A percentile compares a stretch with the other conserved stretches of the same genome.
phyloP scores from a whole-genome alignment of 2,888 invertebrate genomes.

The Incurvaria masculella region DNA sequence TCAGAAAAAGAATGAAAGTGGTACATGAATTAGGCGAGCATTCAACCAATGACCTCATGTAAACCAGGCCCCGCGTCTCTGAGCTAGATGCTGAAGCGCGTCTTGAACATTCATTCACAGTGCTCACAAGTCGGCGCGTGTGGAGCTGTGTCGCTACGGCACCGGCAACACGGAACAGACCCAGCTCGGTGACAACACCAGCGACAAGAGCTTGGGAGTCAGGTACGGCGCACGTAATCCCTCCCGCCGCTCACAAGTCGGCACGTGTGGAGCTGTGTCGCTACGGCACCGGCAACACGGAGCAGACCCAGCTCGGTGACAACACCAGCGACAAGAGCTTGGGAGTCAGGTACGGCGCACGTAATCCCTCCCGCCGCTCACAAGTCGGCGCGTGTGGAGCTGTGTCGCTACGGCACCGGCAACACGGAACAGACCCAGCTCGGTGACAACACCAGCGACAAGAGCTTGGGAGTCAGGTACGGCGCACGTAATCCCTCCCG shows the following conservation, averaged over 20 bases:
- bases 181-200: constrained; percentile 36
- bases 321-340: constrained; percentile 37
- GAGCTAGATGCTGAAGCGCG: too few relatives aligned
- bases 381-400: constrained; percentile 34
- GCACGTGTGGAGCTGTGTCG: constrained; percentile 39
- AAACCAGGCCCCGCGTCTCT: too few relatives aligned
- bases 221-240: too few relatives aligned
- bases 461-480: constrained; percentile 39
- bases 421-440: constrained; percentile 30
- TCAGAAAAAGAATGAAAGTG: too few relatives aligned
- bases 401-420: constrained; percentile 41
- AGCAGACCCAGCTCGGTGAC: constrained; percentile 29
- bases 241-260: constrained; percentile 35
- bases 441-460: constrained; percentile 37
- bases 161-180: constrained; percentile 31
- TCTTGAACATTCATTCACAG: too few relatives aligned
- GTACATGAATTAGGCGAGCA: too few relatives aligned
- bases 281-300: constrained; percentile 39
- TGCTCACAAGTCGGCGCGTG: constrained; percentile 34
- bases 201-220: constrained; percentile 33
- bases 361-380: too few relatives aligned
- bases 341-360: constrained; percentile 41
- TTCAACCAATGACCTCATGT: too few relatives aligned
- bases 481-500: too few relatives aligned
- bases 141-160: constrained; percentile 41